Percentiles rank a stretch among this genome's conserved stretches.
Conservation (phyloP, 2,797 vertebrate genomes). For the Apodemus agrarius region DNA sequence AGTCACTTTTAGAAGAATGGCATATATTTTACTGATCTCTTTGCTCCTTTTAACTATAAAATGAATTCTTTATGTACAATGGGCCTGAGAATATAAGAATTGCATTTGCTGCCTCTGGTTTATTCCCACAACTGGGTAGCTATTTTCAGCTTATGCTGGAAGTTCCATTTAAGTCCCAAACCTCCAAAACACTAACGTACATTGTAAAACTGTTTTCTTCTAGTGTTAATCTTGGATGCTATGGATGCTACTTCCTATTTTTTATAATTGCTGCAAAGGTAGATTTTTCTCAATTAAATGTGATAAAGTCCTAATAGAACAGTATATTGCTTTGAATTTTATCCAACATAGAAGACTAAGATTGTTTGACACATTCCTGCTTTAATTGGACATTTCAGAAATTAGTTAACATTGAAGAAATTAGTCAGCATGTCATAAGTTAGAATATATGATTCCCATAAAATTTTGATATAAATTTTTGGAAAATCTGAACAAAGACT, state of each 20-base stretch:
- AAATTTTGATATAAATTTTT: not conserved
- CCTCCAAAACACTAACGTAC: not conserved
- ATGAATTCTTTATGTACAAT: not conserved
- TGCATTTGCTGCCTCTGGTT: not conserved
- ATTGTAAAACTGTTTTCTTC: not conserved
- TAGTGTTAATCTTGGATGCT: not conserved
- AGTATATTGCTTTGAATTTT: not conserved
- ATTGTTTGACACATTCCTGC: not conserved
- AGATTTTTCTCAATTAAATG: slow-evolving; percentile 23
- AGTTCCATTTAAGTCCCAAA: not conserved
- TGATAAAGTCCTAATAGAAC: not conserved
- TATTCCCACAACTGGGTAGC: not conserved
- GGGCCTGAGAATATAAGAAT: not conserved
- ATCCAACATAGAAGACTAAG: not conserved
- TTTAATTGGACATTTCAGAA: slow-evolving; percentile 20
- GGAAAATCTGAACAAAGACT: not conserved
- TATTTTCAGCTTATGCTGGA: not conserved
- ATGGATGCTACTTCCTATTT: not conserved
- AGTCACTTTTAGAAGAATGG: slow-evolving; percentile 29
- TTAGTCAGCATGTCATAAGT: not conserved
- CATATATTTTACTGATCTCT: not conserved
- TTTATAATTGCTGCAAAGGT: not conserved
- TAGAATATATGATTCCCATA: not conserved
- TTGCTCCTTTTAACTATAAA: not conserved
- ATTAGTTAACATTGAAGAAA: too few relatives aligned